Evolutionary conservation across 2,888 invertebrate species (phyloP).

Genomic region (Abrostola triplasia): DNA sequence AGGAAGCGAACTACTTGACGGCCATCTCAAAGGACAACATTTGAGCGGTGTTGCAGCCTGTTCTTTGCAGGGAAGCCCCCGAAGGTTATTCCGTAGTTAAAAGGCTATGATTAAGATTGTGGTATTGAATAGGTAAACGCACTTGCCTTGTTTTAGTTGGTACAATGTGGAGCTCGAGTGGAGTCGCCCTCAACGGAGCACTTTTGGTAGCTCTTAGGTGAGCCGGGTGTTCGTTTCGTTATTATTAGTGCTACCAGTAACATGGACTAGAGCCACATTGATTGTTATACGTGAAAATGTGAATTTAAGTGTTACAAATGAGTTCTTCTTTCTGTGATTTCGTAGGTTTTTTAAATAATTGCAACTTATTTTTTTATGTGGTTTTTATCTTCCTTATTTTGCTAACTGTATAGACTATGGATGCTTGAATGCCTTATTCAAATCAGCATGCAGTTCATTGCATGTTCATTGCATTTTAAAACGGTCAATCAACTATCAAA

Average conservation of each 20-base stretch:
- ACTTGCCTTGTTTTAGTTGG: slow-evolving; percentile 75
- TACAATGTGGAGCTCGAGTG: slow-evolving; percentile 82
- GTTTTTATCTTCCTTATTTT: background rate
- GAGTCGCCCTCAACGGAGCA: slow-evolving; percentile 77
- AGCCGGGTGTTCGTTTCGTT: slow-evolving; percentile 36
- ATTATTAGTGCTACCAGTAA: background rate
- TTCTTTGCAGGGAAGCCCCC: slow-evolving; percentile 65
- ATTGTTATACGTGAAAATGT: background rate
- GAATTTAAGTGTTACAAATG: slow-evolving; percentile 9
- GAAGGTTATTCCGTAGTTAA: slow-evolving; percentile 70
- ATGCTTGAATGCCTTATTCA: background rate
- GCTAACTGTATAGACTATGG: background rate
- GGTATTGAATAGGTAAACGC: slow-evolving; percentile 65
- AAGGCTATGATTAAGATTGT: slow-evolving; percentile 65
- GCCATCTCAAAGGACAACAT: slow-evolving; percentile 30
- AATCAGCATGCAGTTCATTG: background rate
- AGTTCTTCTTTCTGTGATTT: background rate
- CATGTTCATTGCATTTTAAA: background rate
- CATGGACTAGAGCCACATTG: too few relatives aligned
- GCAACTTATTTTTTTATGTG: background rate
- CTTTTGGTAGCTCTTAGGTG: slow-evolving; percentile 79
- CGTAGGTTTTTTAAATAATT: background rate
- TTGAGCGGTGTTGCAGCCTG: slow-evolving; percentile 41
- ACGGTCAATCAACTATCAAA: background rate
- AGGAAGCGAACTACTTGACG: slow-evolving; percentile 21